Percentiles rank a stretch among this genome's conserved stretches.
phyloP scores from a whole-genome alignment of 2,113 vertebrate species.

The Emydura subglobosa region DNA sequence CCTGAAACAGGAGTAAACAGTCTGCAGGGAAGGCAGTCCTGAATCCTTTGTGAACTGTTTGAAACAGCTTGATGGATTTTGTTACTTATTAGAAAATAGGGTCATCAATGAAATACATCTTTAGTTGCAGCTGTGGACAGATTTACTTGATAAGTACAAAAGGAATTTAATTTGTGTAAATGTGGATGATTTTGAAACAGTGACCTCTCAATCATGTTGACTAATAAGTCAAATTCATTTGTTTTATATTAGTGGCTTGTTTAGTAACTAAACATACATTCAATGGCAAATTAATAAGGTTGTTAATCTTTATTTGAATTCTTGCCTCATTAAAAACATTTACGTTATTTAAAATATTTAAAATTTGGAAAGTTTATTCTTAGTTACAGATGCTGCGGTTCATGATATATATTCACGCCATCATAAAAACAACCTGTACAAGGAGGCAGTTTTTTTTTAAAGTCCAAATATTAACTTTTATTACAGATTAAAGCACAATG shows the following conservation, averaged over 20 bases:
- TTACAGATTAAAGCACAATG: slow-evolving; percentile 54
- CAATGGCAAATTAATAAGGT: neutral
- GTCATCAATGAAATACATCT: neutral
- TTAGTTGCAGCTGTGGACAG: neutral
- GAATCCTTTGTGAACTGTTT: neutral
- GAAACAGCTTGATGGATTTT: neutral
- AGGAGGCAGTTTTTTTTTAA: slow-evolving; percentile 32
- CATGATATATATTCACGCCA: slow-evolving; percentile 70
- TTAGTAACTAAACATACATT: neutral
- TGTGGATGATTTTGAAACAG: neutral
- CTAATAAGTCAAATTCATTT: neutral
- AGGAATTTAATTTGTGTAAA: neutral
- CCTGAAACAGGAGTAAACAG: neutral
- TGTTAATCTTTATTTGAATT: slow-evolving; percentile 66
- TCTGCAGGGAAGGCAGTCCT: neutral
- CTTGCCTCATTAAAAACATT: slow-evolving; percentile 51
- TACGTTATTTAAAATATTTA: slow-evolving; percentile 70
- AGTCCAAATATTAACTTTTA: slow-evolving; percentile 37
- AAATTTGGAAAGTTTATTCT: slow-evolving; percentile 54
- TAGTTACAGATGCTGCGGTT: slow-evolving; percentile 60
- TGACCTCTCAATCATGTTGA: neutral
- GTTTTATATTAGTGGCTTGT: neutral
- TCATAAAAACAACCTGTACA: slow-evolving; percentile 57
- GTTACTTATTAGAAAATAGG: neutral
- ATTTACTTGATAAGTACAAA: neutral